phyloP scores from a whole-genome alignment of 2,113 vertebrate species.

The Aspidoscelis tigris region DNA sequence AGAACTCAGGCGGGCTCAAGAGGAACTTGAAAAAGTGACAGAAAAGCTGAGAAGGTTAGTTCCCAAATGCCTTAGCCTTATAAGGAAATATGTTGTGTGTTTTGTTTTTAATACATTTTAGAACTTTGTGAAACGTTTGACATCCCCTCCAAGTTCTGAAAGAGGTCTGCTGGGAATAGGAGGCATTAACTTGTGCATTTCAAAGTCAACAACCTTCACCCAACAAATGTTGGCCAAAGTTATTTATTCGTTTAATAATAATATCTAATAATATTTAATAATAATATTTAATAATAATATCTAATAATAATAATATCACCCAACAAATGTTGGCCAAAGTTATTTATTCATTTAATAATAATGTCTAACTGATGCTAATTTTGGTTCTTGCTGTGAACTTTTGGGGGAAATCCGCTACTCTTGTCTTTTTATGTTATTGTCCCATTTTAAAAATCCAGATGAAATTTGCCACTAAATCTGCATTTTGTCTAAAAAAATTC shows the following conservation, averaged over 20 bases:
- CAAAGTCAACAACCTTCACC: neutral
- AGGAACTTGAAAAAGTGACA: slow-evolving; percentile 95
- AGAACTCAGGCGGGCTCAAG: slow-evolving; percentile 92
- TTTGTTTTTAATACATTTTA: neutral
- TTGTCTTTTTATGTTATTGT: too few relatives aligned
- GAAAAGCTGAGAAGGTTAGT: slow-evolving; percentile 93
- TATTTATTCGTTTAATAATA: neutral
- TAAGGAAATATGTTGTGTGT: neutral
- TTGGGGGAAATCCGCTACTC: too few relatives aligned
- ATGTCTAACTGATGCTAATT: too few relatives aligned
- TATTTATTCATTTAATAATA: neutral
- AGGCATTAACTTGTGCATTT: neutral
- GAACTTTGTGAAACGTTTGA: neutral
- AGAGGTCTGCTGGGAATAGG: neutral
- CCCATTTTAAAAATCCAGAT: too few relatives aligned
- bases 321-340: neutral
- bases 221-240: neutral
- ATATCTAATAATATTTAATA: too few relatives aligned
- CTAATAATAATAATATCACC: neutral
- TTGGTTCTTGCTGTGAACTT: too few relatives aligned
- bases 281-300: too few relatives aligned
- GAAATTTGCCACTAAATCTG: too few relatives aligned
- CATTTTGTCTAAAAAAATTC: too few relatives aligned
- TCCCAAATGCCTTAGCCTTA: slow-evolving; percentile 32
- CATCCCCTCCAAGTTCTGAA: neutral